Conservation (phyloP, 1,140 invertebrate species). For the Trypoxylus dichotomus region DNA sequence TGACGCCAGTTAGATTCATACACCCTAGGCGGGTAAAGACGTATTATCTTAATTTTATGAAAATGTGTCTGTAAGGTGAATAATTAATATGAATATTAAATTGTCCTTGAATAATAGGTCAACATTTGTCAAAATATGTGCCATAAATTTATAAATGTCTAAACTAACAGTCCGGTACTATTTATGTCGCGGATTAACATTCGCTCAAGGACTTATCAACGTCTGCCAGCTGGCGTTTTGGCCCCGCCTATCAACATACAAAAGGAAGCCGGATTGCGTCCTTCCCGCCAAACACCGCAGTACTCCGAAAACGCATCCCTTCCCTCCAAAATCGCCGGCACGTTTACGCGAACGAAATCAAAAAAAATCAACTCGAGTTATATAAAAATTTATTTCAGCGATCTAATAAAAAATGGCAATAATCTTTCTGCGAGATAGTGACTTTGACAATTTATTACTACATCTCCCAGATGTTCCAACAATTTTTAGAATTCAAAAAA, state of each 20-base stretch:
- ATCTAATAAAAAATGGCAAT: too few relatives aligned
- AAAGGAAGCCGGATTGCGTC: constrained; percentile 35
- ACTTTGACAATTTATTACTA: too few relatives aligned
- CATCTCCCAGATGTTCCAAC: too few relatives aligned
- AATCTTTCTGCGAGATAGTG: too few relatives aligned
- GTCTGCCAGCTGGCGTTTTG: constrained; percentile 61
- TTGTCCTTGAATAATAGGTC: background rate
- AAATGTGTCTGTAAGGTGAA: background rate
- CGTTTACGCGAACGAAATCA: background rate
- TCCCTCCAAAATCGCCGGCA: background rate
- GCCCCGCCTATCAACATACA: constrained; percentile 51
- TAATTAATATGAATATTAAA: background rate
- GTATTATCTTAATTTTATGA: background rate
- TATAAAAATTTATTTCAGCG: too few relatives aligned
- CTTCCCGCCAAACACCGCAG: constrained; percentile 43
- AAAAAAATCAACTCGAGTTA: background rate
- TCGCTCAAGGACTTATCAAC: constrained; percentile 55
- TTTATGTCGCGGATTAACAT: constrained; percentile 55
- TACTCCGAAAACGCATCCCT: constrained; percentile 24
- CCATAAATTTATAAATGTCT: background rate
- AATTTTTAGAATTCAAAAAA: too few relatives aligned
- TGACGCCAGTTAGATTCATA: constrained; percentile 55
- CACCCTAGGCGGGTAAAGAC: constrained; percentile 49
- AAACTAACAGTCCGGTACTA: constrained; percentile 49
- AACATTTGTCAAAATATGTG: background rate